Base-by-base conservation (phyloP, 2,888 invertebrate genomes). In the Girardia tigrina region DNA sequence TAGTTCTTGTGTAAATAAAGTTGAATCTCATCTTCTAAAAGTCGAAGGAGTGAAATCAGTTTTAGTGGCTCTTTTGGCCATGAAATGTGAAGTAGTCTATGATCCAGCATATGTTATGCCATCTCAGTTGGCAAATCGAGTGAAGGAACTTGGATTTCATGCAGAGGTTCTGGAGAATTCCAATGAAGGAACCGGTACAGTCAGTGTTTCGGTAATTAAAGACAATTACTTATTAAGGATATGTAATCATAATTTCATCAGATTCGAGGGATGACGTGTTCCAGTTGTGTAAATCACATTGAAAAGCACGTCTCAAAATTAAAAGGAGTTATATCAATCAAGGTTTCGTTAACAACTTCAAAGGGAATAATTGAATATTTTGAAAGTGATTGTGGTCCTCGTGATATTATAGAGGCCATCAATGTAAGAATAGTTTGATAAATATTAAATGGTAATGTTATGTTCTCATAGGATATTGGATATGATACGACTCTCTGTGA, bases 11-110 rank as follows among this genome's bases (percentile, higher is more conserved):
- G 86, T 86, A 14, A 79, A 81, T 27, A 82, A 81, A 72, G 85
- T 86, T 56, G 85, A 86, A 80, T 81, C 81, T 70, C 82, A 84
- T 74, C 78, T 85, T 0, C 78, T 78, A 26, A 83, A 82, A 78
- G 78, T 82, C n/a, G 81, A 82, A 78, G 85, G 85, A 80, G 90
- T 97, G n/a, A 87, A 91, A 72, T 90, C 89, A 78, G 89, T 97
- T 74, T 86, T 94, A 74, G 93, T 98, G 42, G 93, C 93, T 0
- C 86, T 98, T 71, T 87, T 98, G 82, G 94, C 94, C 0, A 93
- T 94, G 26, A 92, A 94, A 81, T 97, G 94, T 0, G 97, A 98
- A 84, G 90, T 98, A 0, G 89, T 89, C 76, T 98, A 90, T 84
- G 90, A 92, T 82, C 88, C 90, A 0, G 86, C 87, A 1, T 86